Conservation (phyloP, 1,140 invertebrate species). For the Cylas formicarius region DNA sequence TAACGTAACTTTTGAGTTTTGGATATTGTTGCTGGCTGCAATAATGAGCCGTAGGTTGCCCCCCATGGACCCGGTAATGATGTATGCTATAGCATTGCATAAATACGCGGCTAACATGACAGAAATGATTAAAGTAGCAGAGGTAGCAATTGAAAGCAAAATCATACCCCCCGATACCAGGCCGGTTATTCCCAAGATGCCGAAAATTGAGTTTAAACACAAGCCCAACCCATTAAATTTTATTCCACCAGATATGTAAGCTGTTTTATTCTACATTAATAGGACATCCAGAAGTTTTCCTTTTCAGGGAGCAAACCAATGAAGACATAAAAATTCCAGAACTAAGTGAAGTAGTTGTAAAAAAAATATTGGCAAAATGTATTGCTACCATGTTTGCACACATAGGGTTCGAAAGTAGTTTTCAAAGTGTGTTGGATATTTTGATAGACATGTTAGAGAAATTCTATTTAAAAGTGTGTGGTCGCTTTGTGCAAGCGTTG, state of each 20-base stretch:
- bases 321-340: constrained; percentile 27
- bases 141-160: constrained; percentile 29
- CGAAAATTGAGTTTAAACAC: constrained; percentile 25
- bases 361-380: constrained; percentile 31
- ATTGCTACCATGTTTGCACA: constrained; percentile 34
- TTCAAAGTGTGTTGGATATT: constrained; percentile 33
- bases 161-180: constrained; percentile 29
- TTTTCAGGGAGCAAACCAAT: not conserved
- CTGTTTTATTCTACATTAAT: not conserved
- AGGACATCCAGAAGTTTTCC: not conserved
- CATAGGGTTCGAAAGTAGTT: constrained; percentile 36
- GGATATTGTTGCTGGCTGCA: constrained; percentile 6
- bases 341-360: constrained; percentile 30
- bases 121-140: constrained; percentile 32
- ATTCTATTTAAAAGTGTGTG: constrained; percentile 33
- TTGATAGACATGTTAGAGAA: constrained; percentile 34
- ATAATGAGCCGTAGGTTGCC: constrained; percentile 22
- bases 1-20: constrained; percentile 20
- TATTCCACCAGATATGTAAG: constrained; percentile 14
- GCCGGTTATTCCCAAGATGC: constrained; percentile 31
- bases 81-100: constrained; percentile 36
- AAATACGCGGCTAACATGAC: constrained; percentile 36
- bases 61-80: constrained; percentile 33
- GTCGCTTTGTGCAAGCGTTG: constrained; percentile 24
- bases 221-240: constrained; percentile 32